Evolutionary conservation across 2,888 invertebrate genomes (phyloP).

Genomic region (Drosophila lutescens): DNA sequence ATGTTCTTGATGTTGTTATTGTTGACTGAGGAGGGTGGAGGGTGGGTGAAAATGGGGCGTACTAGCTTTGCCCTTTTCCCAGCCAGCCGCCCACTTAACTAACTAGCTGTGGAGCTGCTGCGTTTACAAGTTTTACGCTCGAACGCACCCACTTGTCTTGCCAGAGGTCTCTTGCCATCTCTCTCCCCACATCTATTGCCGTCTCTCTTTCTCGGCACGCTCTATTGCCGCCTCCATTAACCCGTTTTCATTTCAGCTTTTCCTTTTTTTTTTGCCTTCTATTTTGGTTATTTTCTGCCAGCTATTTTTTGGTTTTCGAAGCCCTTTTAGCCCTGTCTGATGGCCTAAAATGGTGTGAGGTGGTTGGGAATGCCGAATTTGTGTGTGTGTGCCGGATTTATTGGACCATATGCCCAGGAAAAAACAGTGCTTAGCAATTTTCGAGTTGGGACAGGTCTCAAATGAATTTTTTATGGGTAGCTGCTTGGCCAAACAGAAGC

Average conservation of each 20-base stretch:
- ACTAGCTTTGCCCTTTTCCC: conserved; percentile 39
- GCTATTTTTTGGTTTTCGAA: conserved; percentile 64
- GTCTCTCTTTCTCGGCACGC: conserved; percentile 28
- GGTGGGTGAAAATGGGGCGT: conserved; percentile 1
- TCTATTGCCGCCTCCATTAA: conserved; percentile 62
- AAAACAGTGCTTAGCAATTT: conserved; percentile 17
- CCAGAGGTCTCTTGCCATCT: conserved; percentile 55
- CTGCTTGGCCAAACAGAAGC: not conserved
- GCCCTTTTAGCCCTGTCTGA: conserved; percentile 56
- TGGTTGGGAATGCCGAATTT: not conserved
- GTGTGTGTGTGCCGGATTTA: conserved; percentile 56
- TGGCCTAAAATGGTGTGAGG: conserved; percentile 27
- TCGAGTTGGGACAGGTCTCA: conserved; percentile 57
- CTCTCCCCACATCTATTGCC: conserved; percentile 5
- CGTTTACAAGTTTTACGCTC: conserved; percentile 76
- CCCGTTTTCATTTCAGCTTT: conserved; percentile 62
- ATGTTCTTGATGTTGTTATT: conserved; percentile 18
- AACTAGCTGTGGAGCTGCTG: conserved; percentile 70
- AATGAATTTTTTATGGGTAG: conserved; percentile 22
- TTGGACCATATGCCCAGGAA: conserved; percentile 41
- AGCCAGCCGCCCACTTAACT: conserved; percentile 70
- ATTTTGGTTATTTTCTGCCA: conserved; percentile 32
- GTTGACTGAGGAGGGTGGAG: not conserved
- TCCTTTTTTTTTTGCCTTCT: conserved; percentile 10
- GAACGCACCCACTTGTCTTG: conserved; percentile 79